phyloP scores from a whole-genome alignment of 2,113 vertebrate genomes.

The Dipodomys spectabilis region DNA sequence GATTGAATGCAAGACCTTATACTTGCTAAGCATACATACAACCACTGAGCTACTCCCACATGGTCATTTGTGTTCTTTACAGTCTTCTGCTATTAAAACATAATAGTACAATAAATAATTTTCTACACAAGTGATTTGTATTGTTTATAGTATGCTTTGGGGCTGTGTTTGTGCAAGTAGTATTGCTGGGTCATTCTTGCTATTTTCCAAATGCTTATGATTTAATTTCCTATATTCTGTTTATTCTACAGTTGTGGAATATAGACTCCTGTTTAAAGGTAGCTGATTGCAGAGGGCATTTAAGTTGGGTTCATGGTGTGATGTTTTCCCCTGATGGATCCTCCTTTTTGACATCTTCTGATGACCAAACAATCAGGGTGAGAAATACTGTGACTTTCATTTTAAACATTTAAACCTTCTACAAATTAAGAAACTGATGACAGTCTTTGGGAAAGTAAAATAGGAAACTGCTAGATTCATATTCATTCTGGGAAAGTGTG shows the following conservation, averaged over 20 bases:
- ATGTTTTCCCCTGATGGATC: constrained; percentile 94
- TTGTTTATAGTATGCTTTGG: constrained; percentile 53
- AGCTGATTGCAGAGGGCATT: constrained; percentile 95
- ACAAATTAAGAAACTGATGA: constrained; percentile 19
- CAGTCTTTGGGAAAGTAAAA: neutral
- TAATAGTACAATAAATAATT: neutral
- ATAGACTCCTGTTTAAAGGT: constrained; percentile 91
- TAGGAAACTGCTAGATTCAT: neutral
- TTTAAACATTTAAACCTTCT: constrained; percentile 55
- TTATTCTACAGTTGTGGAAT: constrained; percentile 93
- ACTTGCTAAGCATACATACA: neutral
- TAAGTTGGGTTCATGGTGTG: constrained; percentile 96
- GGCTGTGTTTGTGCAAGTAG: neutral
- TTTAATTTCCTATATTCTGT: constrained; percentile 44
- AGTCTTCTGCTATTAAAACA: constrained; percentile 38
- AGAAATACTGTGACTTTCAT: constrained; percentile 73
- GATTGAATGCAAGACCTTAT: neutral
- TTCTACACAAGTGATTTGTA: constrained; percentile 18
- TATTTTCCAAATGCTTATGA: constrained; percentile 51
- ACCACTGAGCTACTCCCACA: neutral
- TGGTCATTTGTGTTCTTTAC: constrained; percentile 17
- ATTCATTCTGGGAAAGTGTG: constrained; percentile 6
- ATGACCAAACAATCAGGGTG: constrained; percentile 96
- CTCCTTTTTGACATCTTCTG: constrained; percentile 95
- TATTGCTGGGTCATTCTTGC: constrained; percentile 2